Conservation (phyloP, 92 coral and sea anemone genomes). For the Zoanthus sociatus region DNA sequence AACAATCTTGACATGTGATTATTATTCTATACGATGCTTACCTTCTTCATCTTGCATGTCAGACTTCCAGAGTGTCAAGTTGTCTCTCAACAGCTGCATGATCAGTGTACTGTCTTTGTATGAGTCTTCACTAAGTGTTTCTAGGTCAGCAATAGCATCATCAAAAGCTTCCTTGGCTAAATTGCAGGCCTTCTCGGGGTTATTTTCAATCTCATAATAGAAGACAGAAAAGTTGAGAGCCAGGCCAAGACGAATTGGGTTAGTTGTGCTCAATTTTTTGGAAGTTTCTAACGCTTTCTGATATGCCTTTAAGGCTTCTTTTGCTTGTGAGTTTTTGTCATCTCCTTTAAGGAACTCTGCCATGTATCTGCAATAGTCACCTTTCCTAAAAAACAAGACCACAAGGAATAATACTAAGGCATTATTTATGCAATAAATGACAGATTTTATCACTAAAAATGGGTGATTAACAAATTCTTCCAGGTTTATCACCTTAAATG, state of each 20-base stretch:
- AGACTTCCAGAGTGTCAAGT: constrained; percentile 80
- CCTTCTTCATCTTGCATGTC: constrained; percentile 57
- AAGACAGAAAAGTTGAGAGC: constrained; percentile 69
- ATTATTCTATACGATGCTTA: neutral
- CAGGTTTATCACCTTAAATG: too few relatives aligned
- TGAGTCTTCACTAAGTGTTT: neutral
- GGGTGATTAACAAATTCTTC: too few relatives aligned
- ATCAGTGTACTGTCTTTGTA: constrained; percentile 13
- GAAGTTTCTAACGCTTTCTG: constrained; percentile 57
- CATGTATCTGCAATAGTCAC: constrained; percentile 92
- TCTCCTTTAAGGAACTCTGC: constrained; percentile 79
- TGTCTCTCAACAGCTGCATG: constrained; percentile 75
- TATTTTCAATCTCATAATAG: constrained; percentile 67
- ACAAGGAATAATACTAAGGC: too few relatives aligned
- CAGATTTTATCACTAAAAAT: too few relatives aligned
- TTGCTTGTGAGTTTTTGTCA: constrained; percentile 20
- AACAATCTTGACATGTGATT: too few relatives aligned
- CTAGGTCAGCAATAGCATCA: constrained; percentile 59
- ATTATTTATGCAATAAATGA: too few relatives aligned
- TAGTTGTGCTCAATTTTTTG: constrained; percentile 42
- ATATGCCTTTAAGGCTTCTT: constrained; percentile 60
- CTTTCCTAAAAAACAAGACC: constrained; percentile 73
- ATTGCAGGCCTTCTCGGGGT: constrained; percentile 62
- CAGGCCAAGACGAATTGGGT: constrained; percentile 84
- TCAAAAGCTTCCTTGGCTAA: constrained; percentile 81